Evolutionary conservation across 2,888 invertebrate species (phyloP).

Genomic region (Andrena bucephala): DNA sequence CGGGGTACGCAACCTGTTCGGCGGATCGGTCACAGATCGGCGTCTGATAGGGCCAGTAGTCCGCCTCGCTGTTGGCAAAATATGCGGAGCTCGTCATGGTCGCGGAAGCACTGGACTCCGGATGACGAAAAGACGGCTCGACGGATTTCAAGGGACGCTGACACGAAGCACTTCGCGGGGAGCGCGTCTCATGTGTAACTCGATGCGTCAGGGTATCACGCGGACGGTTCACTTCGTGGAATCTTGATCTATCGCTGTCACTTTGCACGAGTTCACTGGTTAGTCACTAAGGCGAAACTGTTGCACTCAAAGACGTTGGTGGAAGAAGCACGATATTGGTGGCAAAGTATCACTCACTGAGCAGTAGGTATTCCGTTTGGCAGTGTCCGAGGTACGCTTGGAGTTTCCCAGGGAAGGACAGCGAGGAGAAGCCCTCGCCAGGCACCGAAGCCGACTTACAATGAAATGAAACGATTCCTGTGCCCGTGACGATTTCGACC

Average conservation of each 20-base stretch:
- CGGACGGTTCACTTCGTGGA: neutral
- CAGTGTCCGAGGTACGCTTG: neutral
- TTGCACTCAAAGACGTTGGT: neutral
- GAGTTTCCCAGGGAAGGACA: neutral
- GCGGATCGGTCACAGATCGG: slow-evolving; percentile 48
- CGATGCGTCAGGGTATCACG: neutral
- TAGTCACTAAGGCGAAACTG: neutral
- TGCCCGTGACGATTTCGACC: slow-evolving; percentile 79
- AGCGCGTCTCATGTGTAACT: slow-evolving; percentile 2
- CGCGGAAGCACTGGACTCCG: too few relatives aligned
- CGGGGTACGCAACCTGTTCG: slow-evolving; percentile 54
- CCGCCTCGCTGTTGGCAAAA: slow-evolving; percentile 66
- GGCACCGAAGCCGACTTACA: slow-evolving; percentile 66
- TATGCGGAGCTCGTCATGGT: slow-evolving; percentile 76
- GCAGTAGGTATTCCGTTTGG: neutral
- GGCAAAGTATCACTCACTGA: neutral
- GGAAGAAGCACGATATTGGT: neutral
- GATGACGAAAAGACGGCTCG: neutral
- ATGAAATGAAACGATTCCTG: slow-evolving; percentile 81
- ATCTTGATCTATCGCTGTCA: neutral
- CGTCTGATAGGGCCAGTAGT: slow-evolving; percentile 75
- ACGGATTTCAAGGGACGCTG: slow-evolving; percentile 9
- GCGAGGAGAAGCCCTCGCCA: slow-evolving; percentile 16
- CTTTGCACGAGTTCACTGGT: neutral
- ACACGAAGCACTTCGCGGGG: neutral